Percentiles rank a stretch among this genome's conserved stretches.
These are phyloP conservation scores for Squalus acanthias DNA, from an alignment of 2,797 vertebrate species.

Conservation along the genomic window DNA sequence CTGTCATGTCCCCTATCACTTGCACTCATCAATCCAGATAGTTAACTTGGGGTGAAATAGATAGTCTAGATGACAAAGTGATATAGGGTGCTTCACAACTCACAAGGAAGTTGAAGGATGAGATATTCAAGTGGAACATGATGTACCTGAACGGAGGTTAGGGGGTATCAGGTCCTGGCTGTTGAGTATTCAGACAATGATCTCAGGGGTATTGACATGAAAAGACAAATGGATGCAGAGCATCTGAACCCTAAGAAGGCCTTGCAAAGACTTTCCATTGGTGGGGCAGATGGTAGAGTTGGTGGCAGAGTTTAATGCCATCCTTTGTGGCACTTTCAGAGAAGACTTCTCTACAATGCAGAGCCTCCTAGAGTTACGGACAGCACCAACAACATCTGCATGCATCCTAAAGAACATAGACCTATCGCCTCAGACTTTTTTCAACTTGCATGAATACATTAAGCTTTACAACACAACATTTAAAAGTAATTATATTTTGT, in stretches of 20 bases:
- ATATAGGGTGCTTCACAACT: background rate
- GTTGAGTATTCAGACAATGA: background rate
- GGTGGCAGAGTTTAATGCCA: background rate
- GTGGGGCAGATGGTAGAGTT: background rate
- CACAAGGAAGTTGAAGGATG: background rate
- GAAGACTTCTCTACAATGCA: background rate
- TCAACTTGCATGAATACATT: background rate
- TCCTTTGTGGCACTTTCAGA: background rate
- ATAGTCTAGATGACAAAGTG: background rate
- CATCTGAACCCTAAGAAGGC: background rate
- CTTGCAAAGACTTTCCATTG: background rate
- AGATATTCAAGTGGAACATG: background rate
- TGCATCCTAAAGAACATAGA: background rate
- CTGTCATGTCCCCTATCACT: background rate
- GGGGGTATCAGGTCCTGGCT: background rate
- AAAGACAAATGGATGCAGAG: background rate
- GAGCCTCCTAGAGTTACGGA: background rate
- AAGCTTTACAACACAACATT: background rate
- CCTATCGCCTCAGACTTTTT: background rate
- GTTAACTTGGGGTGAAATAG: background rate
- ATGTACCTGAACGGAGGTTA: background rate
- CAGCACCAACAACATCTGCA: background rate
- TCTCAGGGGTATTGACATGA: background rate
- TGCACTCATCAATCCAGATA: background rate
- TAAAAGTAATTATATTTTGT: background rate